Conservation (phyloP, 2,888 invertebrate species). For the Galerucella pusilla region DNA sequence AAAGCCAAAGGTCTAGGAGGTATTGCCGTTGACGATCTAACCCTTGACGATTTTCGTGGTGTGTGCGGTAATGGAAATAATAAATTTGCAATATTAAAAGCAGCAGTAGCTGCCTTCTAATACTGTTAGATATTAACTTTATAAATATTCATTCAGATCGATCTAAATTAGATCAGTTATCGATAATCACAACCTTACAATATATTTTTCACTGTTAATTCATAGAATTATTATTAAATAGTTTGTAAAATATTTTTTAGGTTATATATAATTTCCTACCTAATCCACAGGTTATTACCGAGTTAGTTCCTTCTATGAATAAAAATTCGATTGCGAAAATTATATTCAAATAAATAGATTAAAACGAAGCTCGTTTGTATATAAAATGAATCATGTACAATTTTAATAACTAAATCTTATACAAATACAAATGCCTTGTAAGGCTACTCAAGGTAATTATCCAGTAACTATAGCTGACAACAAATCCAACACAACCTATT, state of each 20-base stretch:
- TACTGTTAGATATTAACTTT: background rate
- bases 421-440: background rate
- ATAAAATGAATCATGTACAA: conserved; percentile 7
- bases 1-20: conserved; percentile 82
- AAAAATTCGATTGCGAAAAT: no score
- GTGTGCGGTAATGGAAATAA: conserved; percentile 79
- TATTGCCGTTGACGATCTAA: conserved; percentile 78
- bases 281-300: no score
- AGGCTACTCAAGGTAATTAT: background rate
- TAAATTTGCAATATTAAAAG: conserved; percentile 80
- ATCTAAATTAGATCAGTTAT: background rate
- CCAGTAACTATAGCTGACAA: background rate
- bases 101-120: conserved; percentile 64
- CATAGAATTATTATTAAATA: no score
- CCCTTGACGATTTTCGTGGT: conserved; percentile 82
- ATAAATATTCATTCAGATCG: background rate
- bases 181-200: background rate
- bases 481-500: background rate
- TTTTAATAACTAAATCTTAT: conserved; percentile 2
- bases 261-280: no score
- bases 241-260: no score
- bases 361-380: background rate
- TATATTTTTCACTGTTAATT: background rate
- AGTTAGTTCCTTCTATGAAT: no score
- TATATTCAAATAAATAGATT: background rate